Evolutionary conservation across 1,140 invertebrate species (phyloP), one percentile per base, ranked within the genome.

Genomic region (Idris sp.): DNA sequence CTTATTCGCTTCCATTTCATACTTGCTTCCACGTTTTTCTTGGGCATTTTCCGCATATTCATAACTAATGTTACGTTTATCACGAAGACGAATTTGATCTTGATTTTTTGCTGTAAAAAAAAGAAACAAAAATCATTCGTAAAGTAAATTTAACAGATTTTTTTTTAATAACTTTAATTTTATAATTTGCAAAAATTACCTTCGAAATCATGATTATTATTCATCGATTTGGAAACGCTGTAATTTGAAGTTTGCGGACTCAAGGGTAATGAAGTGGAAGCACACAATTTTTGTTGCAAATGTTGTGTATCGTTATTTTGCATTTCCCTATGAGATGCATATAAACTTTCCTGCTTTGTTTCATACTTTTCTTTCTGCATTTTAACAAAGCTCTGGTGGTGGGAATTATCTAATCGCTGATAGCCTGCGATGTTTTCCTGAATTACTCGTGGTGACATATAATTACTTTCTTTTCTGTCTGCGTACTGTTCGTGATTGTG

Each of bases 311-410:
- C 85, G 30, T 81, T 84, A 19, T 86, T 86, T 19, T 86, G 83
- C 0, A 85, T 30, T 6, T 86, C 85, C 7, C 83, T 49, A 9
- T 85, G 84, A 0, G 84, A 81, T 0, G 81, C 79, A 36, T 86
- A 87, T 8, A 86, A 10, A 11, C 67, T 83, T 4, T 87, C 85
- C 10, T 86, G 84, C n/a, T 86, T 87, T 0, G 62, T 81, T 44
- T 87, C 85, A 28, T 86, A 87, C 10, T 83, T 85, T 36, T 87
- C 85, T 13, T 86, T 87, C 35, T 87, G 85, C 6, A 86, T 54
- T 4, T 86, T 87, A 0, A 86, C 85, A 22, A 82, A 86, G 59
- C 78, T 87, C 0, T 81, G 78, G 33, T 81, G 82, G 53, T 82
- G 79, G 10, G 36, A 10, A 22, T 83, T 83, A 0, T 87, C 85